Percentiles rank a stretch among this genome's conserved stretches.
Conservation (phyloP, 2,888 invertebrate genomes). For the Trisateles emortualis region DNA sequence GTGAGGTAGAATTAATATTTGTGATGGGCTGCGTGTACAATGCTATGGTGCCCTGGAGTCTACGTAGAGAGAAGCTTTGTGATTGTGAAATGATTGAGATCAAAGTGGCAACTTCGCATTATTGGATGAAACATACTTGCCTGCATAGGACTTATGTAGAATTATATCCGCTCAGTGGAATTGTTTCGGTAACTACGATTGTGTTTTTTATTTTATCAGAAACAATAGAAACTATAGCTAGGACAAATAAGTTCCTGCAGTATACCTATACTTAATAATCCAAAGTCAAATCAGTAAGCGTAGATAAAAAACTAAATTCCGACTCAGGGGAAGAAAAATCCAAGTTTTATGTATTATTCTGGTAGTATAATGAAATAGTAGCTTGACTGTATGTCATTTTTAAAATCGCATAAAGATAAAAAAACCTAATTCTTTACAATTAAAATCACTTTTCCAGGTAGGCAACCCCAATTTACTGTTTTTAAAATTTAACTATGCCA, state of each 20-base stretch:
- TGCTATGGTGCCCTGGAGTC: constrained; percentile 69
- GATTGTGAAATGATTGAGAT: constrained; percentile 78
- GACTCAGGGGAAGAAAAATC: too few relatives aligned
- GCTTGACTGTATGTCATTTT: too few relatives aligned
- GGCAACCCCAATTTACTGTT: constrained; percentile 63
- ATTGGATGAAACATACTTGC: constrained; percentile 76
- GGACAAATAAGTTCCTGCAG: too few relatives aligned
- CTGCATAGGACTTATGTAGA: constrained; percentile 70
- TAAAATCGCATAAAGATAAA: too few relatives aligned
- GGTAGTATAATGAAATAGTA: too few relatives aligned
- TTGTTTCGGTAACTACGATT: constrained; percentile 63
- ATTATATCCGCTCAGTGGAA: constrained; percentile 66
- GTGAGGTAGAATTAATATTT: constrained; percentile 68
- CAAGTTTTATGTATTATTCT: too few relatives aligned
- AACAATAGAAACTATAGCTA: background rate
- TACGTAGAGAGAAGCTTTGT: constrained; percentile 77
- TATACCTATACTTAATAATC: too few relatives aligned
- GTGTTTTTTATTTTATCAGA: background rate
- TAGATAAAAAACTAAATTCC: too few relatives aligned
- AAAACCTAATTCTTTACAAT: too few relatives aligned
- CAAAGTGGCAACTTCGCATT: constrained; percentile 73
- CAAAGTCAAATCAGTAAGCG: too few relatives aligned
- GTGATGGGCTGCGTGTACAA: constrained; percentile 72
- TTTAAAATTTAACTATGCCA: constrained; percentile 66
- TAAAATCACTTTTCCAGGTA: constrained; percentile 58